Evolutionary conservation across 2,797 vertebrate species (phyloP).

Genomic region (Thalassophryne amazonica): DNA sequence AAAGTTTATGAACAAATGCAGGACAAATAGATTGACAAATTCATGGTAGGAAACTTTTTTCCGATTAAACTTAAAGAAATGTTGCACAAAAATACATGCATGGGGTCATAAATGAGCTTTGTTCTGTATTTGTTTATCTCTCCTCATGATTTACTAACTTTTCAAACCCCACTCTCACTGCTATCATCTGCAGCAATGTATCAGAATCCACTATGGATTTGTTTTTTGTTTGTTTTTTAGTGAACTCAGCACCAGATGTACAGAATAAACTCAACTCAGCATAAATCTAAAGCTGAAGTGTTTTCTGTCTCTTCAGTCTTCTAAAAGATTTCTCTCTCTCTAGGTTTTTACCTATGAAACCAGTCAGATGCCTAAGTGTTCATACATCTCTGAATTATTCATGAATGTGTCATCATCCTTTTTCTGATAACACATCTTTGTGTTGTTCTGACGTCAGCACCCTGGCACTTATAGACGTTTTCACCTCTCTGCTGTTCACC

Average conservation of each 20-base stretch:
- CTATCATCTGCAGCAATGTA: neutral
- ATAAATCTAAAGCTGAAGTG: neutral
- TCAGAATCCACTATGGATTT: neutral
- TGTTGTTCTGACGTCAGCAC: slow-evolving; percentile 62
- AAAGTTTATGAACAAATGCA: no score
- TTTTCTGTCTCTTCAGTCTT: neutral
- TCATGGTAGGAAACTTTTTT: no score
- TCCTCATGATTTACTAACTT: neutral
- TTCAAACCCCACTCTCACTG: neutral
- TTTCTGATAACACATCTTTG: no score
- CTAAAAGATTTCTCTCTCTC: neutral
- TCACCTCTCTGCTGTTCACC: slow-evolving; percentile 57
- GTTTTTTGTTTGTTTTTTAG: neutral
- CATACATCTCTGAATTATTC: no score
- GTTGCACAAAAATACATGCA: no score
- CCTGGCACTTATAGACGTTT: slow-evolving; percentile 17
- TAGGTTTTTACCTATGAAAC: neutral
- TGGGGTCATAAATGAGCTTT: no score
- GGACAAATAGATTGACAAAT: no score
- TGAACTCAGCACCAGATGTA: neutral
- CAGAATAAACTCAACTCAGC: neutral
- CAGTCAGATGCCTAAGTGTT: no score
- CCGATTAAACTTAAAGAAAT: no score
- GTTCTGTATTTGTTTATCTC: neutral
- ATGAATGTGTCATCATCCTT: no score